phyloP scores from a whole-genome alignment of 2,888 invertebrate species.

The Ormia ochracea region DNA sequence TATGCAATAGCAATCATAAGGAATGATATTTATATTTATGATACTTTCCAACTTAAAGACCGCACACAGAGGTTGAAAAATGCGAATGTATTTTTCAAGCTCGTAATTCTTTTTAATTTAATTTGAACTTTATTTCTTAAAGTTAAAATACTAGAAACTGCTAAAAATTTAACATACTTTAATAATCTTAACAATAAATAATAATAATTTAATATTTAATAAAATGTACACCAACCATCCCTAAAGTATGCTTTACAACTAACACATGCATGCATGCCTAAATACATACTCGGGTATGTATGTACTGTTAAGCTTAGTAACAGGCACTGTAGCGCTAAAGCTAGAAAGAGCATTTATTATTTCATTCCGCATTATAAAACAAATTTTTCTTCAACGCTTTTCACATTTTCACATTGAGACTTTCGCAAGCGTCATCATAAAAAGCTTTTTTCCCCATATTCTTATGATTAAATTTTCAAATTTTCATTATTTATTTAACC shows the following conservation, averaged over 20 bases:
- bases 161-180: neutral
- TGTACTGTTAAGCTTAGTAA: neutral
- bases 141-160: neutral
- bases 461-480: constrained; percentile 32
- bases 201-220: neutral
- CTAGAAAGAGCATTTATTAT: neutral
- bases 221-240: neutral
- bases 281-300: neutral
- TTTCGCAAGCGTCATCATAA: constrained; percentile 52
- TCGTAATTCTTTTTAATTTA: neutral
- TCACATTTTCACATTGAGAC: neutral
- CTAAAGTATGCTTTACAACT: neutral
- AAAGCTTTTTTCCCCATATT: constrained; percentile 35
- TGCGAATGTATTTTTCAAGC: neutral
- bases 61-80: neutral
- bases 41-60: neutral
- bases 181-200: neutral
- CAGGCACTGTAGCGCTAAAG: neutral
- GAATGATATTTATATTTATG: neutral
- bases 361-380: neutral
- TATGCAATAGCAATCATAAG: constrained; percentile 1
- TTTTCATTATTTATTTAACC: constrained; percentile 34
- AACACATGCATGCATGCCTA: neutral
- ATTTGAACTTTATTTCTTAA: neutral
- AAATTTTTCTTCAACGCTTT: constrained; percentile 2